Conservation (phyloP, 2,113 vertebrate species). For the Syngnathus scovelli region DNA sequence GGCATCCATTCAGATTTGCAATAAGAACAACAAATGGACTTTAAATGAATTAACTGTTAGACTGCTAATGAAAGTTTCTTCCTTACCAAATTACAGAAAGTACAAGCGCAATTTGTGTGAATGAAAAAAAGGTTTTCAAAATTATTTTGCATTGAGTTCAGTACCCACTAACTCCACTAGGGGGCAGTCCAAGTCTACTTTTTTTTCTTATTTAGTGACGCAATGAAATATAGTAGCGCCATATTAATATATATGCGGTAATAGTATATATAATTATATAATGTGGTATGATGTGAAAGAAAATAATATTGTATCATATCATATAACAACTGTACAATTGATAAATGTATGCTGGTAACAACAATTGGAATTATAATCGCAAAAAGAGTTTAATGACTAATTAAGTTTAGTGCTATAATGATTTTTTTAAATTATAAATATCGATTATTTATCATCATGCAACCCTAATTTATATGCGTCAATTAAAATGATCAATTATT, state of each 20-base stretch:
- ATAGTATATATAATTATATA: neutral
- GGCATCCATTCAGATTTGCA: neutral
- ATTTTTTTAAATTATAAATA: too few species aligned
- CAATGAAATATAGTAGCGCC: neutral
- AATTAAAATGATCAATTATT: too few species aligned
- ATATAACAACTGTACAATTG: too few species aligned
- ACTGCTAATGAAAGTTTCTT: neutral
- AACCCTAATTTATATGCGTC: too few species aligned
- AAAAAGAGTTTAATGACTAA: too few species aligned
- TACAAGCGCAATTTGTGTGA: neutral
- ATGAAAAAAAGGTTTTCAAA: neutral
- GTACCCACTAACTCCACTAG: constrained; percentile 46
- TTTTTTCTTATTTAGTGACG: neutral
- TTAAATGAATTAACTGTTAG: neutral
- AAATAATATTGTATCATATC: too few species aligned
- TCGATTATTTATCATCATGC: too few species aligned
- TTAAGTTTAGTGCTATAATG: too few species aligned
- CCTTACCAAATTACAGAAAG: neutral
- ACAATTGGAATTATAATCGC: too few species aligned
- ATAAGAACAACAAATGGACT: too few species aligned
- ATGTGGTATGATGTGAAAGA: too few species aligned
- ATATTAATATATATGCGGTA: neutral
- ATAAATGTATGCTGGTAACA: too few species aligned
- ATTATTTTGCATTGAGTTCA: neutral
- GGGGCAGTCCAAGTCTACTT: constrained; percentile 34